Base-by-base conservation (phyloP, 1,140 invertebrate species). In the Listronotus oregonensis region DNA sequence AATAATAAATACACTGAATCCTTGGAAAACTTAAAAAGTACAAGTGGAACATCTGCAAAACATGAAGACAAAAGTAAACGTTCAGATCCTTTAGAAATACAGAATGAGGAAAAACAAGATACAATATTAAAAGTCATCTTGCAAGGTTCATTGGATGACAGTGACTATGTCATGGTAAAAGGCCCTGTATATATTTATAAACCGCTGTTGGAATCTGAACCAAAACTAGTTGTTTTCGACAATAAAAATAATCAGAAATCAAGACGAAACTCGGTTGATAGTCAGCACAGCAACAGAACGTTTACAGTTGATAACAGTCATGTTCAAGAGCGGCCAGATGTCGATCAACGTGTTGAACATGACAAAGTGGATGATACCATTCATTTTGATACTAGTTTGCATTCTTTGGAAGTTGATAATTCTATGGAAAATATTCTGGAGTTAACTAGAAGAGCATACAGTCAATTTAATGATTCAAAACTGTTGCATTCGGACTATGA, bases 91-190 rank as follows among this genome's bases (percentile, higher is more conserved):
- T 46, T 9, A 15, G 39, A 55, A 11, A 39, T 6, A 0, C 18
- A 37, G 37, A 1, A n/a, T 12, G 15, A 34, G 7, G 31, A 18
- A 14, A 44, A 44, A 10, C 44, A 10, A 32, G 43, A 58, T 8
- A n/a, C 21, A 58, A 27, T n/a, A 8, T 39, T 71, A 11, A 71
- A 66, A 54, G 50, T 67, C 3, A 55, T 69, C 50, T n/a, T 71
- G 12, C 42, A 69, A 34, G 64, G 49, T 32, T 39, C 42, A 3
- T 27, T 68, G 10, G 49, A 59, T 44, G 55, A 67, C 14, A 61
- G 69, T 15, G 68, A 72, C 14, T 72, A 70, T 55, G 63, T 72
- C n/a, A 59, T 72, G 42, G 37, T 72, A 9, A 64, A 72, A 14
- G 68, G 68, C 8, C 70, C 70, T 12, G 54, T 72, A 0, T 72